phyloP scores from a whole-genome alignment of 2,888 invertebrate species.

The Phytoseiulus persimilis region DNA sequence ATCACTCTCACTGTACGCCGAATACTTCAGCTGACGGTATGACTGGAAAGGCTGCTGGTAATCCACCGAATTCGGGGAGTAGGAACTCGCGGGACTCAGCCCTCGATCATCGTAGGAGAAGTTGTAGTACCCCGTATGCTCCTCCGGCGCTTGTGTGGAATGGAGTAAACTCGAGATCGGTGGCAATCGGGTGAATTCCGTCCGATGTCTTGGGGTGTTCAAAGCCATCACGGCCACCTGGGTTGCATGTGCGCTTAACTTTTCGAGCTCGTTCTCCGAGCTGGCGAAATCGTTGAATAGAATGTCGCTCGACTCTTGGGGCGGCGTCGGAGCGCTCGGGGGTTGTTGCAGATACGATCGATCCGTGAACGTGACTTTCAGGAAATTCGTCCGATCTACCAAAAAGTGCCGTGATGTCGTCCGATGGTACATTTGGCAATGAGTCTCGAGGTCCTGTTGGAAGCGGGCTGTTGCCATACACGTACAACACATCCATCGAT shows the following conservation, averaged over 20 bases:
- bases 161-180: slow-evolving; percentile 32
- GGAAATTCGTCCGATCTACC: slow-evolving; percentile 11
- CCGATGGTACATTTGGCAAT: slow-evolving; percentile 20
- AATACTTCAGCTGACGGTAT: not conserved
- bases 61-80: not conserved
- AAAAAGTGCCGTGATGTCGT: slow-evolving; percentile 15
- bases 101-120: not conserved
- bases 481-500: slow-evolving; percentile 26
- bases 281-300: slow-evolving; percentile 14
- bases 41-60: not conserved
- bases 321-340: slow-evolving; percentile 16
- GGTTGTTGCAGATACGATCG: slow-evolving; percentile 21
- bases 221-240: slow-evolving; percentile 35
- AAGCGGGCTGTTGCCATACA: not conserved
- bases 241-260: slow-evolving; percentile 21
- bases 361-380: slow-evolving; percentile 22
- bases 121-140: not conserved
- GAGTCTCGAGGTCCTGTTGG: slow-evolving; percentile 15
- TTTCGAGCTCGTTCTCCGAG: slow-evolving; percentile 25
- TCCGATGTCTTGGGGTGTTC: not conserved
- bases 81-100: not conserved
- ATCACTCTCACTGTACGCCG: not conserved
- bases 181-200: not conserved
- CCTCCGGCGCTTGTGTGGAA: not conserved
- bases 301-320: slow-evolving; percentile 33